phyloP scores from a whole-genome alignment of 2,113 vertebrate genomes.

The Callipepla squamata region DNA sequence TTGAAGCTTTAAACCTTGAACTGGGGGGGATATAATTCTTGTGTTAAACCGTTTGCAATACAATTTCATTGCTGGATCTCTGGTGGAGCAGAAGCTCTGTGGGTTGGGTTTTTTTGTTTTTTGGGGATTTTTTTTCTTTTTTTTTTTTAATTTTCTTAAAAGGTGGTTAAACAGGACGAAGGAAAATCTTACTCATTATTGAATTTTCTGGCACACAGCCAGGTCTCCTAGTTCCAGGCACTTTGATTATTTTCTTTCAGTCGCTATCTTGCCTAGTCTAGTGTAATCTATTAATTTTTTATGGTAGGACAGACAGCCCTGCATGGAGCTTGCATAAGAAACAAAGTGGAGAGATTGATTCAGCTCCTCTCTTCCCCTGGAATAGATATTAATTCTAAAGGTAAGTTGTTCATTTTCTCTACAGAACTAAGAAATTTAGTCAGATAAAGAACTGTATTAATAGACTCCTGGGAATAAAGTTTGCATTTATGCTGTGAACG shows the following conservation, averaged over 20 bases:
- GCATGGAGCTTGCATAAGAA: slow-evolving; percentile 92
- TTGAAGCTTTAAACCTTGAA: slow-evolving; percentile 83
- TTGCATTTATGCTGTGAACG: not conserved
- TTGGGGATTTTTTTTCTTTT: no score
- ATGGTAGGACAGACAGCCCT: slow-evolving; percentile 93
- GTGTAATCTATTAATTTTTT: slow-evolving; percentile 82
- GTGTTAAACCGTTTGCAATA: slow-evolving; percentile 71
- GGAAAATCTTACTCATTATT: slow-evolving; percentile 76
- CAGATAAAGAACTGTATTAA: not conserved
- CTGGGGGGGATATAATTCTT: slow-evolving; percentile 74
- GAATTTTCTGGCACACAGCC: slow-evolving; percentile 71
- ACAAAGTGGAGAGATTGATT: slow-evolving; percentile 91
- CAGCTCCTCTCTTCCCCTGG: slow-evolving; percentile 87
- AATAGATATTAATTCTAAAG: slow-evolving; percentile 91
- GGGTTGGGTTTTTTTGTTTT: not conserved
- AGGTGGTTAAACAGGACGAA: slow-evolving; percentile 73
- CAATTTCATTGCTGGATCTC: slow-evolving; percentile 75
- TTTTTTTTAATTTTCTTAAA: slow-evolving; percentile 32
- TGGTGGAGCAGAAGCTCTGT: slow-evolving; percentile 72
- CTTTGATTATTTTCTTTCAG: slow-evolving; percentile 80
- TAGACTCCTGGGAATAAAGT: not conserved
- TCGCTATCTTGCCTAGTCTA: slow-evolving; percentile 76
- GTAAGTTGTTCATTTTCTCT: slow-evolving; percentile 81
- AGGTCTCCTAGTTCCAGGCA: slow-evolving; percentile 73
- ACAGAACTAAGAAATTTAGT: slow-evolving; percentile 15